Base-by-base conservation (phyloP, 2,797 vertebrate genomes). In the Sebastolobus alascanus region DNA sequence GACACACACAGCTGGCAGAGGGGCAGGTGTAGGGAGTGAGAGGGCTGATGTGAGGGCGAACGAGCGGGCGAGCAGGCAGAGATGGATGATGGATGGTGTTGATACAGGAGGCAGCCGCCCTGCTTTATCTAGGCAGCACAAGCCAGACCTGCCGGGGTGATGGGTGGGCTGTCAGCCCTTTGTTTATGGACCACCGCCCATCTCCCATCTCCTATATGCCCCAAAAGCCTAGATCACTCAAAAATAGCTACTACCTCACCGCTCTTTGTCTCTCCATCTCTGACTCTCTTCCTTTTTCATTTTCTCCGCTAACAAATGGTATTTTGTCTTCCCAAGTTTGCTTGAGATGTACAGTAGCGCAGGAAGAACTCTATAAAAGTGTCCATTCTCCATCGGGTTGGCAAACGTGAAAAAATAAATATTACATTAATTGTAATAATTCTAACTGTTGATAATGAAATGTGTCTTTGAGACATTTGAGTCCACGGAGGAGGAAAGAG, bases 61-160 rank as follows among this genome's bases (percentile, higher is more conserved):
- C 54, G 77, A 76, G 87, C 77, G 69, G 78, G 79, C 25, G 68
- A 86, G 86, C 52, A 78, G 86, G 87, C 88, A 84, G 87, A 95
- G 95, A 95, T 94, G 91, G 93, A 96, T 96, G 95, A 96, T 94
- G 95, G 94, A 96, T 96, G 94, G 76, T 92, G 93, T 92, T 95
- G 96, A 96, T 96, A 96, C 92, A 90, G 90, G 91, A 95, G 90
- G 92, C 89, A 92, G 91, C 84, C 87, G 89, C 92, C 84, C 89
- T 71, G 89, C 91, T 95, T 96, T 96, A 96, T 96, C 96, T 94
- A 93, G 87, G 88, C 90, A 90, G 94, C 95, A 94, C 94, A 93
- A 95, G 93, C 91, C 94, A 94, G 95, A 93, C 90, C 94, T 96
- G 96, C 95, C 92, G 90, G 87, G 89, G 93, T 96, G 96, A 96